phyloP scores from a whole-genome alignment of 2,797 vertebrate species.

The Protonibea diacanthus region DNA sequence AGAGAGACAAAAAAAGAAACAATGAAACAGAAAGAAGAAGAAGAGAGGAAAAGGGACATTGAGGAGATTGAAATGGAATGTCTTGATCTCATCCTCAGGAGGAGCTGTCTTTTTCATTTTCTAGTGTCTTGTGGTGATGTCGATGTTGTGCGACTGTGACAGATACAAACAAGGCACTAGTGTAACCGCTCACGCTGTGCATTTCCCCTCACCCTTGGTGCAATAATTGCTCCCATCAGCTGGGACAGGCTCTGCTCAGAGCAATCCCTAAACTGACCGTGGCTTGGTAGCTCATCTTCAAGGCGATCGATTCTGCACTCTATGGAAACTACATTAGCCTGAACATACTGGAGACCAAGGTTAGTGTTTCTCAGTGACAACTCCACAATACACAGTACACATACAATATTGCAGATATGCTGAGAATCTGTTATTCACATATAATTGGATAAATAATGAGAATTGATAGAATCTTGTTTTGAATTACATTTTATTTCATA shows the following conservation, averaged over 20 bases:
- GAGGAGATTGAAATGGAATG: not conserved
- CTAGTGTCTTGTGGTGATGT: not conserved
- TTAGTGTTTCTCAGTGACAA: constrained; percentile 37
- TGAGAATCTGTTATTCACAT: not conserved
- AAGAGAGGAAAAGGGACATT: not conserved
- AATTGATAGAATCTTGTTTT: not conserved
- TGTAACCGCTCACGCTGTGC: constrained; percentile 16
- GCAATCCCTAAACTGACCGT: constrained; percentile 22
- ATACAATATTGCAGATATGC: not conserved
- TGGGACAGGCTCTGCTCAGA: constrained; percentile 32
- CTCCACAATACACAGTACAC: constrained; percentile 1
- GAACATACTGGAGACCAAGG: constrained; percentile 26
- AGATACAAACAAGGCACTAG: constrained; percentile 7
- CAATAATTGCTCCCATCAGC: constrained; percentile 44
- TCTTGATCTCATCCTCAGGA: constrained; percentile 1
- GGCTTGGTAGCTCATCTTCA: constrained; percentile 32
- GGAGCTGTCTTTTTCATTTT: constrained; percentile 5
- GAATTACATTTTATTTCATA: not conserved
- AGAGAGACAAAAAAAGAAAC: not conserved
- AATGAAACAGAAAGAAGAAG: not conserved
- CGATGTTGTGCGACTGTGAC: constrained; percentile 20
- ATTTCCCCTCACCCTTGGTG: constrained; percentile 11
- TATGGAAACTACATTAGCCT: constrained; percentile 40
- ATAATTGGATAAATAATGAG: not conserved
- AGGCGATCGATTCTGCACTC: constrained; percentile 44